Evolutionary conservation across 1,140 invertebrate species (phyloP).

Genomic region (Andricus grossulariae): DNA sequence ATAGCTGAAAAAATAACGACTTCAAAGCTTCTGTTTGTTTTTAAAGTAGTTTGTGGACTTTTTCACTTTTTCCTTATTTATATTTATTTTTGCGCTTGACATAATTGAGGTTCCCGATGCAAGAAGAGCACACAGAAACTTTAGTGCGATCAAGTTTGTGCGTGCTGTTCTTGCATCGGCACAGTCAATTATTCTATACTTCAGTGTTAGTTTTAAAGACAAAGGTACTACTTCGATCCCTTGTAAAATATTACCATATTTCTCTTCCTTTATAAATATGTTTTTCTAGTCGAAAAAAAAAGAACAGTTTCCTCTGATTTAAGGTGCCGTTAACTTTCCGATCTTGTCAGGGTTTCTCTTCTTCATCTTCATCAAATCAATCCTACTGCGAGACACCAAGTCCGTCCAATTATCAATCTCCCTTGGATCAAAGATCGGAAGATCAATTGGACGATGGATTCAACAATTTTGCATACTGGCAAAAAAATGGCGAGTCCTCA

Average conservation of each 20-base stretch:
- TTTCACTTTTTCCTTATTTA: constrained; percentile 7
- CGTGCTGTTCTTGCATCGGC: no score
- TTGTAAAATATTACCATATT: background rate
- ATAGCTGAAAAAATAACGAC: background rate
- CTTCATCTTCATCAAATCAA: constrained; percentile 60
- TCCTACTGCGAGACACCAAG: constrained; percentile 59
- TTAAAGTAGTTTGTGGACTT: constrained; percentile 19
- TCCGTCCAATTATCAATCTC: constrained; percentile 50
- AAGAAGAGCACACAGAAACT: no score
- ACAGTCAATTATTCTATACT: constrained; percentile 1
- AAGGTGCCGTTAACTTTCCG: constrained; percentile 39
- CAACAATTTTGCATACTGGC: constrained; percentile 45
- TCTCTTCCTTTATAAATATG: background rate
- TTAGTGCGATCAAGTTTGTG: no score
- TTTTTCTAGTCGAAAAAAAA: background rate
- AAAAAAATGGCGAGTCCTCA: constrained; percentile 45
- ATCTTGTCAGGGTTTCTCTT: constrained; percentile 46
- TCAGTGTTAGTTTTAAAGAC: constrained; percentile 2
- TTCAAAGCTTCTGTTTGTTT: constrained; percentile 18
- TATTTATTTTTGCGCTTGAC: constrained; percentile 11
- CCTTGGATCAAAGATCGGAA: constrained; percentile 43
- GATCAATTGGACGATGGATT: constrained; percentile 51
- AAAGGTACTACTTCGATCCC: background rate
- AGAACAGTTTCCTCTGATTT: background rate
- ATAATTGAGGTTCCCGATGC: background rate